Evolutionary conservation across 2,797 vertebrate genomes (phyloP).

Genomic region (Vultur gryphus): DNA sequence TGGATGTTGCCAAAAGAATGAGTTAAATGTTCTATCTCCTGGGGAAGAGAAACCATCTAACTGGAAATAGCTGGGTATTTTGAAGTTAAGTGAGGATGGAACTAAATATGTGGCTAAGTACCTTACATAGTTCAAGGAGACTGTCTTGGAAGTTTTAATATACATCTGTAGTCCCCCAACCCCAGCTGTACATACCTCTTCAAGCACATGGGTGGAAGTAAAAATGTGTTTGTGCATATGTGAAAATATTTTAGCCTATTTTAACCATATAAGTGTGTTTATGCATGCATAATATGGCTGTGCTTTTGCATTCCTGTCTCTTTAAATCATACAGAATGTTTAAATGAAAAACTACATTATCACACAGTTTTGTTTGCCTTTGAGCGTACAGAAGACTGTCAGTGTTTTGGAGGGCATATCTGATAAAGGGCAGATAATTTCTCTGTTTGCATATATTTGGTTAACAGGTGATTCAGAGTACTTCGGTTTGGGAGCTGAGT

Average conservation of each 20-base stretch:
- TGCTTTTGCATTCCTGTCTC: background rate
- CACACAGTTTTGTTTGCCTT: background rate
- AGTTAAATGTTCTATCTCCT: background rate
- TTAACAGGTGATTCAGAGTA: background rate
- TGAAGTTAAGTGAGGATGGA: background rate
- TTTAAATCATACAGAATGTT: background rate
- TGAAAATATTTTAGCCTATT: background rate
- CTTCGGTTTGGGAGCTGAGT: background rate
- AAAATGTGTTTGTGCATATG: background rate
- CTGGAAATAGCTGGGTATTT: background rate
- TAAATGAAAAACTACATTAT: background rate
- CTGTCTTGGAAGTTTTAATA: background rate
- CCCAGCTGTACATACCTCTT: background rate
- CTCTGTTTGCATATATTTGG: background rate
- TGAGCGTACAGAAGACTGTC: background rate
- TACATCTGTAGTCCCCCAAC: background rate
- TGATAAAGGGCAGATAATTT: background rate
- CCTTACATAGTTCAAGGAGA: background rate
- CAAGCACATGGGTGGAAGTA: background rate
- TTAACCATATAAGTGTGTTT: background rate
- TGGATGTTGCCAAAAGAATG: background rate
- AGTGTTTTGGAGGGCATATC: background rate
- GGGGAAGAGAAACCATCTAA: background rate
- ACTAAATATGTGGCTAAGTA: background rate
- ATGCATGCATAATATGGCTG: background rate